A percentile compares a stretch with the other conserved stretches of the same genome.
Evolutionary conservation across 2,888 invertebrate genomes (phyloP).

Genomic region (Neuroscelio doddi): DNA sequence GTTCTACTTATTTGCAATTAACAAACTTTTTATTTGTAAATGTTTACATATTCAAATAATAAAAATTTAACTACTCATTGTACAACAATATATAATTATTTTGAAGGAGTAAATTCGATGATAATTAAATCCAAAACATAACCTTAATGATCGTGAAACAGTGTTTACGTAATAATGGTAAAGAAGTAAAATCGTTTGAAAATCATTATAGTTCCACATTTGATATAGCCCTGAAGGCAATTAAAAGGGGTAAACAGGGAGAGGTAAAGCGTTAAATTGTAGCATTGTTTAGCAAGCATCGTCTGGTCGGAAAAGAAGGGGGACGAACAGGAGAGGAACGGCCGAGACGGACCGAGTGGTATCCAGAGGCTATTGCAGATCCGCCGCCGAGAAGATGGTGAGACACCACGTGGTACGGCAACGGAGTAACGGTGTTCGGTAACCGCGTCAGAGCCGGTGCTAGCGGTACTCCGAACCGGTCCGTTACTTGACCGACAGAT

Average conservation of each 20-base stretch:
- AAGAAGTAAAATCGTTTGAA: too few species aligned
- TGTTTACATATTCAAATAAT: too few species aligned
- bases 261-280: constrained; percentile 27
- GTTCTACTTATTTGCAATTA: too few species aligned
- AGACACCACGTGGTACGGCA: constrained; percentile 65
- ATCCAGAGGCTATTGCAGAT: constrained; percentile 25
- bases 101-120: too few species aligned
- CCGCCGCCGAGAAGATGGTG: constrained; percentile 52
- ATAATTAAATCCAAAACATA: too few species aligned
- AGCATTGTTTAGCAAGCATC: constrained; percentile 38
- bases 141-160: too few species aligned
- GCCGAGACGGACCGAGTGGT: not conserved
- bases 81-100: too few species aligned
- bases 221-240: not conserved
- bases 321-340: constrained; percentile 14
- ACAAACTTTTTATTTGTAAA: too few species aligned
- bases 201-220: too few species aligned
- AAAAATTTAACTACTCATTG: too few species aligned
- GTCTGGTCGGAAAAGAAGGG: constrained; percentile 37
- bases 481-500: constrained; percentile 73
- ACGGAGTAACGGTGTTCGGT: constrained; percentile 68
- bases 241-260: not conserved
- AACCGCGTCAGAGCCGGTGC: constrained; percentile 69
- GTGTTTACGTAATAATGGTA: too few species aligned
- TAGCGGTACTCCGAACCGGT: constrained; percentile 69